Base-by-base conservation (phyloP, 2,888 invertebrate species). In the Agrilus cyanescens region DNA sequence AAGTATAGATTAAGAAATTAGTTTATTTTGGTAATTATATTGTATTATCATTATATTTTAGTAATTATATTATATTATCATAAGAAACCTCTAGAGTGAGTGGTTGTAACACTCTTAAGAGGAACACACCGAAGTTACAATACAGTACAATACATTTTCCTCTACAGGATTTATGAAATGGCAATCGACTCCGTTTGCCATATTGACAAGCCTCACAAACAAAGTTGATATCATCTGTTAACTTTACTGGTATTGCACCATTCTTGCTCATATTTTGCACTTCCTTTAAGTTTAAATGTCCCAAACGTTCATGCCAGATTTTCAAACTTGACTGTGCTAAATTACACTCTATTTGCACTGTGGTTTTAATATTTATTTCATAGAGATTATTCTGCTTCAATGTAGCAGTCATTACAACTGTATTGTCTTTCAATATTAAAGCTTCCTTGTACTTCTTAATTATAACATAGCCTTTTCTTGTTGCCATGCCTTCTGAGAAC, bases 401-500 rank as follows among this genome's bases (percentile, higher is more conserved):
- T 18, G 3, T 3, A 10, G 53, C 56, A 25, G 43, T 40, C 12
- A 48, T 50, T 6, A 44, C 44, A 31, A 50, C 5, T 3, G 36
- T 37, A 7, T 41, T 43, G 20, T 46, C 36, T 8, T 53, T 40
- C 20, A 30, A 34, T 6, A 58, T 46, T 36, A 49, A 40, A 6
- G 53, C 55, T 10, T 32, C 3, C 10, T 44, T 16, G 6, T 41
- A 39, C 15, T 54, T 52, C 37, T 59, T 61, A 0, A 55, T 29
- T 12, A 58, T 53, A 3, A 25, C 31, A 46, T 57, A 55, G 1
- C 53, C 53, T 46, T 55, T 54, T 12, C 51, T 46, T 3, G 53
- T 57, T 2, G 51, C 42, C 1, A 40, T 53, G 2, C 59, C 61
- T 45, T 61, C 60, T 1, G 59, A 63, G 41, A 62, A 60, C 10